Evolutionary conservation across 2,797 vertebrate genomes (phyloP).

Genomic region (Molossus alvarezi): DNA sequence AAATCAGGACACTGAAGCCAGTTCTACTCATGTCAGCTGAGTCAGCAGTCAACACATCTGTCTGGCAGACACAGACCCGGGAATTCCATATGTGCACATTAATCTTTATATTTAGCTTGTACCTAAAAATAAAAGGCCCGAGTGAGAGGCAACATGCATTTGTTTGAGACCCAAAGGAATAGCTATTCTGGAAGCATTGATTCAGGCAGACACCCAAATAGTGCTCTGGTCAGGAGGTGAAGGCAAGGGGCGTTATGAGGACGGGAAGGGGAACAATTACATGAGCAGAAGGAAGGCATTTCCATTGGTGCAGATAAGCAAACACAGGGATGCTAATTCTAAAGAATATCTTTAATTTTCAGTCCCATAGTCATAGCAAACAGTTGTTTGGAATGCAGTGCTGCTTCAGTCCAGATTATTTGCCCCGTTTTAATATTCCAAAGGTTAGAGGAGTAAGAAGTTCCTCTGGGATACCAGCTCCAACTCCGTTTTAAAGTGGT

Average conservation of each 20-base stretch:
- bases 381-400: background rate
- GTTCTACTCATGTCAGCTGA: background rate
- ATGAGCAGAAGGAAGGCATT: background rate
- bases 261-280: background rate
- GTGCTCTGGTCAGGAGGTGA: background rate
- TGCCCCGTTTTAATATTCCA: background rate
- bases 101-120: slow-evolving; percentile 46
- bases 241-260: background rate
- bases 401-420: background rate
- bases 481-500: background rate
- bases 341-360: background rate
- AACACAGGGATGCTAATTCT: background rate
- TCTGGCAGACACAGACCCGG: background rate
- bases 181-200: slow-evolving; percentile 10
- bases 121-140: slow-evolving; percentile 23
- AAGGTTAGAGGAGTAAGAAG: background rate
- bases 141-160: background rate
- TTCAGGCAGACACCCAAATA: background rate
- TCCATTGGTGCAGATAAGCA: background rate
- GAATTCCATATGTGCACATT: slow-evolving; percentile 12
- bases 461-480: background rate
- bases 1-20: slow-evolving; percentile 32
- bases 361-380: background rate
- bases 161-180: slow-evolving; percentile 1
- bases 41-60: slow-evolving; percentile 38